Evolutionary conservation across 2,888 invertebrate genomes (phyloP).

Genomic region (Cyclophora albipunctata): DNA sequence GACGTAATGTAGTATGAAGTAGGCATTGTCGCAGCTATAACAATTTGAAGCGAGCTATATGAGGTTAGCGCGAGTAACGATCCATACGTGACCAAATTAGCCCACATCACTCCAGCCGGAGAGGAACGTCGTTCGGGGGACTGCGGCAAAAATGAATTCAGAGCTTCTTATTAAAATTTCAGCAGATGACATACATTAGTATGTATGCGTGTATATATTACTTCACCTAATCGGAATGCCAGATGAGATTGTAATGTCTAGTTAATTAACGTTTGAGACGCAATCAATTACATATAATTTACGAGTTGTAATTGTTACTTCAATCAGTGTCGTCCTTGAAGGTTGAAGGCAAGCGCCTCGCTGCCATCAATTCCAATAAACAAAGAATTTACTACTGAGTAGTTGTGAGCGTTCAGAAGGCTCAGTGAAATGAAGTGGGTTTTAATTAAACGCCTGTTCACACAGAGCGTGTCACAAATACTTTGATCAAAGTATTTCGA

Average conservation of each 20-base stretch:
- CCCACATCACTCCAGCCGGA: constrained; percentile 7
- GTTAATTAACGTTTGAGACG: no score
- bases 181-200: no score
- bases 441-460: constrained; percentile 16
- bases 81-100: constrained; percentile 14
- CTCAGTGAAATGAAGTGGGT: constrained; percentile 6
- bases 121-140: no score
- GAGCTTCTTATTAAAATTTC: no score
- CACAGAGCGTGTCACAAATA: constrained; percentile 9
- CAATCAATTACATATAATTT: no score
- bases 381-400: constrained; percentile 13
- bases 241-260: no score
- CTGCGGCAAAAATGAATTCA: no score
- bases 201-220: no score
- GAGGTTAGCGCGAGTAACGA: constrained; percentile 17
- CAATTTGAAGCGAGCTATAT: constrained; percentile 21
- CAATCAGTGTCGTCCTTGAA: no score
- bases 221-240: no score
- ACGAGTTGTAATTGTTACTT: no score
- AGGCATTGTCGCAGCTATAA: constrained; percentile 21
- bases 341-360: no score
- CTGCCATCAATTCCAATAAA: constrained; percentile 2
- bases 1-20: constrained; percentile 4
- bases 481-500: constrained; percentile 8
- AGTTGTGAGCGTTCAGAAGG: neutral